Conservation (phyloP, 2,888 invertebrate genomes). For the Phania funesta region DNA sequence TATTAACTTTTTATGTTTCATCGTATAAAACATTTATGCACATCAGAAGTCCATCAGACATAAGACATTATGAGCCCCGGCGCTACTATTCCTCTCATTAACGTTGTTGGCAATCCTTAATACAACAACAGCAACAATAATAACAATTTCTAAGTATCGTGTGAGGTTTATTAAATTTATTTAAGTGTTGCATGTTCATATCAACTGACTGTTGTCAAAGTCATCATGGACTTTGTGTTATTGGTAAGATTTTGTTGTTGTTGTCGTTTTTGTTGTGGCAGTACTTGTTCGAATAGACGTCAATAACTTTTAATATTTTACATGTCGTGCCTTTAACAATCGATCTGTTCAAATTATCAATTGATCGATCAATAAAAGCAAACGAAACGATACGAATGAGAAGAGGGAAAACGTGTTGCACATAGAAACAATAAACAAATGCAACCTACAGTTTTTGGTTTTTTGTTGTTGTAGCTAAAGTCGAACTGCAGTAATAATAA, state of each 20-base stretch:
- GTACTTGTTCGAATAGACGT: conserved; percentile 52
- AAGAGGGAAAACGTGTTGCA: conserved; percentile 28
- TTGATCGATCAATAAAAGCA: conserved; percentile 60
- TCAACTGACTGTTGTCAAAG: conserved; percentile 55
- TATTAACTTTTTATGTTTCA: too few relatives aligned
- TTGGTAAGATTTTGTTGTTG: conserved; percentile 15
- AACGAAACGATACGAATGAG: conserved; percentile 7
- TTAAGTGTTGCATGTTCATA: conserved; percentile 60
- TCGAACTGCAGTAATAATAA: conserved; percentile 25
- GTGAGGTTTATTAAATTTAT: conserved; percentile 65
- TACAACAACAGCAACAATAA: conserved; percentile 14
- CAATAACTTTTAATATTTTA: conserved; percentile 66
- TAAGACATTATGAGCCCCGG: too few relatives aligned
- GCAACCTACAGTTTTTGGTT: conserved; percentile 37
- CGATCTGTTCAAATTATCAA: conserved; percentile 64
- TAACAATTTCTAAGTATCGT: conserved; percentile 48
- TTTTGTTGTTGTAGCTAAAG: background rate
- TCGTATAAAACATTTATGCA: too few relatives aligned
- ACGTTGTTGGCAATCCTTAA: conserved; percentile 34
- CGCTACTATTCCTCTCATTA: too few relatives aligned
- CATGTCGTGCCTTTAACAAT: conserved; percentile 65
- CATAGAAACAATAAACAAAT: conserved; percentile 46
- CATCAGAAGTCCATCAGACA: too few relatives aligned
- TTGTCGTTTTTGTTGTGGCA: conserved; percentile 13
- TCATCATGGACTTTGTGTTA: conserved; percentile 46